Evolutionary conservation across 1,140 invertebrate species (phyloP).

Genomic region (Drosophila suzukii): DNA sequence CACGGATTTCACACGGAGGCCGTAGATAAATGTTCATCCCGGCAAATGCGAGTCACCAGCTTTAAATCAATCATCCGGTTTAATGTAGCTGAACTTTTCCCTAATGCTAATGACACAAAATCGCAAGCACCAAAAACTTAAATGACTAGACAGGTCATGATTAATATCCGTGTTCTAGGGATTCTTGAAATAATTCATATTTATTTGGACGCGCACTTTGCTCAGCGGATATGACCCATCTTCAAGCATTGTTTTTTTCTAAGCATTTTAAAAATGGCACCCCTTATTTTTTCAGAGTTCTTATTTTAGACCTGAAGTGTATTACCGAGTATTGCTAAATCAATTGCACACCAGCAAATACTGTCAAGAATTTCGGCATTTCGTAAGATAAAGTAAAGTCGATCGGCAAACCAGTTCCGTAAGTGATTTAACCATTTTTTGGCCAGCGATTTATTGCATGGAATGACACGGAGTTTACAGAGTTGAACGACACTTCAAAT

Average conservation of each 20-base stretch:
- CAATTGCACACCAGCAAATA: conserved; percentile 18
- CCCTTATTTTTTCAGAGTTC: conserved; percentile 9
- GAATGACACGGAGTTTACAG: conserved; percentile 16
- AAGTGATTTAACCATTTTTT: conserved; percentile 24
- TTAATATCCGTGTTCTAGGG: conserved; percentile 8
- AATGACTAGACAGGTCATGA: conserved; percentile 30
- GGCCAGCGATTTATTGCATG: conserved; percentile 14
- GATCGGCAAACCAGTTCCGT: conserved; percentile 36
- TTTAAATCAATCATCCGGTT: conserved; percentile 60
- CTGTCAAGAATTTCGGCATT: conserved; percentile 24
- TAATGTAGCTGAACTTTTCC: conserved; percentile 64
- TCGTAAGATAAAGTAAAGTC: conserved; percentile 29
- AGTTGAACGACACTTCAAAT: conserved; percentile 36
- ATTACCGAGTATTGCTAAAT: conserved; percentile 20
- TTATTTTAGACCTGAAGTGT: conserved; percentile 11
- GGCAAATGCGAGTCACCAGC: conserved; percentile 15
- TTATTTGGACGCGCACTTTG: conserved; percentile 11
- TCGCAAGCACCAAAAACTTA: conserved; percentile 18
- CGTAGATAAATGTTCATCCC: conserved; percentile 1
- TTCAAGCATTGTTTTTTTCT: conserved; percentile 5
- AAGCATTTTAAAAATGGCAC: conserved; percentile 7
- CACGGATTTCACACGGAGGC: background rate
- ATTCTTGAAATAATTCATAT: conserved; percentile 22
- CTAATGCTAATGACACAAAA: conserved; percentile 27
- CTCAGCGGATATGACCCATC: conserved; percentile 23